A percentile compares a stretch with the other conserved stretches of the same genome.
phyloP scores from a whole-genome alignment of 2,888 invertebrate species.

The Lasioglossum pauxillum region DNA sequence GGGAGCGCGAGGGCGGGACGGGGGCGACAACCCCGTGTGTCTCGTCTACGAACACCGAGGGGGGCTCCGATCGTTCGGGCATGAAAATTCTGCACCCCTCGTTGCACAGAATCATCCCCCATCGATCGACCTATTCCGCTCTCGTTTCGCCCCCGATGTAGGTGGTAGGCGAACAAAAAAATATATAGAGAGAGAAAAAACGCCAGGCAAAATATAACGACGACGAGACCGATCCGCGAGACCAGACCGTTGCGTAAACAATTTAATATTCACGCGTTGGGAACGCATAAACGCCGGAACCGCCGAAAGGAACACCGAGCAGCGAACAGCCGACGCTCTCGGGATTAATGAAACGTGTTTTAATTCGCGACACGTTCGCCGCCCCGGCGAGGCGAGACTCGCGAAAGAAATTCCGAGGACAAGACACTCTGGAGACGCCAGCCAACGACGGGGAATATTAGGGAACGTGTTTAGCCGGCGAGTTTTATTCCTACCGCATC shows the following conservation, averaged over 20 bases:
- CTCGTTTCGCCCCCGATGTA: constrained; percentile 51
- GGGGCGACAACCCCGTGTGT: constrained; percentile 78
- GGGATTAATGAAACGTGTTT: constrained; percentile 48
- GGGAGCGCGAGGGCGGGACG: constrained; percentile 10
- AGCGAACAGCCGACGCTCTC: constrained; percentile 13
- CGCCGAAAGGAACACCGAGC: background rate
- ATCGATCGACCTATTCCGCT: constrained; percentile 71
- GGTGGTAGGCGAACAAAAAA: constrained; percentile 25
- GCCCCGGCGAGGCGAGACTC: constrained; percentile 13
- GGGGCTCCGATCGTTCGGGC: constrained; percentile 78
- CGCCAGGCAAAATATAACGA: constrained; percentile 25
- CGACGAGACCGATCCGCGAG: constrained; percentile 19
- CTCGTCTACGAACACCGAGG: constrained; percentile 74
- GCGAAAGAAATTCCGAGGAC: constrained; percentile 16
- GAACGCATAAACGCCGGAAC: background rate
- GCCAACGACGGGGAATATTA: background rate
- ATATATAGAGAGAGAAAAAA: background rate
- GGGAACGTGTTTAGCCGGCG: background rate
- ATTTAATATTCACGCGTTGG: constrained; percentile 54
- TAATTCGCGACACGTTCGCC: constrained; percentile 48
- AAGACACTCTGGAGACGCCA: background rate
- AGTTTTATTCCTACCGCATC: constrained; percentile 4
- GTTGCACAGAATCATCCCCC: constrained; percentile 75
- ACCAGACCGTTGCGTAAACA: constrained; percentile 51
- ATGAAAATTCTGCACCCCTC: constrained; percentile 79